Conservation (phyloP, 2,797 vertebrate species). For the Catamblyrhynchus diadema region DNA sequence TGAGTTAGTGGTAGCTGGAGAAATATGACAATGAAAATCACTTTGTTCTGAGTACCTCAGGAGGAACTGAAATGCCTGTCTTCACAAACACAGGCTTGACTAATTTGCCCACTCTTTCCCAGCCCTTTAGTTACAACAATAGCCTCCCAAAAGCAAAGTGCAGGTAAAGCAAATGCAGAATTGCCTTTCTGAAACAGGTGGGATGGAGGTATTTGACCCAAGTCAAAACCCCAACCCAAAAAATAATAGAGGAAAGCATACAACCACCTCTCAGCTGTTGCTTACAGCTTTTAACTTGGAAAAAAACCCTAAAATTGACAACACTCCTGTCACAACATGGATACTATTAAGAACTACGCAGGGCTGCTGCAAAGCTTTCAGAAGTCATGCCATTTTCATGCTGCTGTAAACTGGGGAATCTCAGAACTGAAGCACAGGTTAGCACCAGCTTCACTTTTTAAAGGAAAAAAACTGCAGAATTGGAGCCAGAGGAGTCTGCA, state of each 20-base stretch:
- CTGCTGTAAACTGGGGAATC: background rate
- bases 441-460: background rate
- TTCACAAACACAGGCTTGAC: background rate
- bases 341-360: background rate
- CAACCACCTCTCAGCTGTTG: background rate
- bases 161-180: background rate
- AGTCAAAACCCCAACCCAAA: background rate
- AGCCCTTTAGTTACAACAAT: background rate
- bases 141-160: background rate
- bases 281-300: background rate
- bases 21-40: background rate
- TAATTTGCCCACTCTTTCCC: background rate
- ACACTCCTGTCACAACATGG: background rate
- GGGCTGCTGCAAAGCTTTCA: background rate
- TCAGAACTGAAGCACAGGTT: background rate
- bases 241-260: background rate
- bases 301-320: background rate
- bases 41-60: background rate
- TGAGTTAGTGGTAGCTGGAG: background rate
- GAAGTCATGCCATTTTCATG: background rate
- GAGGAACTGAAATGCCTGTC: background rate
- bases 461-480: background rate
- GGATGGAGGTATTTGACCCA: background rate
- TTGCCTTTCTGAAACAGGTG: background rate
- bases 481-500: background rate